A percentile compares a stretch with the other conserved stretches of the same genome.
Conservation (phyloP, 2,888 invertebrate species). For the Nasonia oneida region DNA sequence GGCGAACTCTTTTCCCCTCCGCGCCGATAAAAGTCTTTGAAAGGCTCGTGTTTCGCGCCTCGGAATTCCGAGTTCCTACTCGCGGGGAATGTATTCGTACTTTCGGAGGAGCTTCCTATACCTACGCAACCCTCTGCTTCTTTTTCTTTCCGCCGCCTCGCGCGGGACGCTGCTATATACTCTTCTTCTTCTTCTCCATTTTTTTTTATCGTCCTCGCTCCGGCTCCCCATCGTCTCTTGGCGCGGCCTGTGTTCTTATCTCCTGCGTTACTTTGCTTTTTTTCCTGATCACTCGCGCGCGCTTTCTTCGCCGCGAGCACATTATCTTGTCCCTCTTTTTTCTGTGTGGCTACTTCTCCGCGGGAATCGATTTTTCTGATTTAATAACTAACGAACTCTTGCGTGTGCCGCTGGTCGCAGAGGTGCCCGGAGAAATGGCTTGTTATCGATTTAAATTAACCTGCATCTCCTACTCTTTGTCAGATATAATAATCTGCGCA, state of each 20-base stretch:
- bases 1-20: constrained; percentile 21
- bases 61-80: constrained; percentile 49
- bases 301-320: not conserved
- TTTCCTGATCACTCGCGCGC: not conserved
- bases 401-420: not conserved
- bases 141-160: not conserved
- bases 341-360: not conserved
- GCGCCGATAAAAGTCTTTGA: constrained; percentile 65
- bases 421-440: not conserved
- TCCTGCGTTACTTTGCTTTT: constrained; percentile 1
- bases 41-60: constrained; percentile 64
- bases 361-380: not conserved
- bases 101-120: not conserved
- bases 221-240: not conserved
- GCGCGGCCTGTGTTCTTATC: constrained; percentile 5
- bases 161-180: not conserved
- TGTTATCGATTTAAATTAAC: not conserved
- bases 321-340: not conserved
- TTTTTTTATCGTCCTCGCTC: constrained; percentile 14
- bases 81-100: constrained; percentile 33
- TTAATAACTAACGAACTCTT: not conserved
- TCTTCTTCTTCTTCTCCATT: not conserved
- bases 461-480: not conserved
- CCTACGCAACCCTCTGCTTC: not conserved
- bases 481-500: not conserved